Percentiles rank a stretch among this genome's conserved stretches.
Evolutionary conservation across 2,797 vertebrate genomes (phyloP).

Genomic region (Sebastes dallii): DNA sequence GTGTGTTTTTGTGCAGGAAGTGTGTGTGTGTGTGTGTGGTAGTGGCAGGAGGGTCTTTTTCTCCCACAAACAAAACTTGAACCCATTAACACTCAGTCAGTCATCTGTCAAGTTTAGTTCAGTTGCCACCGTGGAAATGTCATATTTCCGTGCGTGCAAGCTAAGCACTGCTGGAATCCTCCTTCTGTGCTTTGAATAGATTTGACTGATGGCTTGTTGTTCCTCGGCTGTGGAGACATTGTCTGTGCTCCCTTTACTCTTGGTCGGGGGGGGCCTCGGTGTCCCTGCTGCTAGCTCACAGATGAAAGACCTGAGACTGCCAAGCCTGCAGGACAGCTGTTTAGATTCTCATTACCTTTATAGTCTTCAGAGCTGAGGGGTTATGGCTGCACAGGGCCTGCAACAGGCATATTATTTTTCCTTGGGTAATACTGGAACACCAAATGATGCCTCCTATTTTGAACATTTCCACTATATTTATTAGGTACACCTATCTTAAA

Average conservation of each 20-base stretch:
- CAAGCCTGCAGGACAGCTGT: slow-evolving; percentile 41
- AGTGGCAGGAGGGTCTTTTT: not conserved
- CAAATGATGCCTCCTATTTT: not conserved
- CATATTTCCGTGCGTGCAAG: slow-evolving; percentile 39
- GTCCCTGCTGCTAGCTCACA: slow-evolving; percentile 5
- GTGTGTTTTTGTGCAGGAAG: slow-evolving; percentile 9
- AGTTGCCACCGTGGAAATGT: slow-evolving; percentile 6
- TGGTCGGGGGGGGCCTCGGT: not conserved
- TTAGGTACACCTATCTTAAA: not conserved
- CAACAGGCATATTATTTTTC: not conserved
- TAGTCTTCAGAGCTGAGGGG: not conserved
- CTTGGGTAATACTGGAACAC: not conserved
- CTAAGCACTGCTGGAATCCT: slow-evolving; percentile 30
- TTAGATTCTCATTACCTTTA: slow-evolving; percentile 35
- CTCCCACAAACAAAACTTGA: slow-evolving; percentile 26
- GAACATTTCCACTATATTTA: not conserved
- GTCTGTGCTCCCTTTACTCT: slow-evolving; percentile 16
- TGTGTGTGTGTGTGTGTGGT: not conserved
- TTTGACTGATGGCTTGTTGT: slow-evolving; percentile 50
- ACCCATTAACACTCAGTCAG: slow-evolving; percentile 17
- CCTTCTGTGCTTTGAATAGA: slow-evolving; percentile 53
- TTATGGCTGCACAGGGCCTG: not conserved
- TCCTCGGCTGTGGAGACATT: slow-evolving; percentile 16
- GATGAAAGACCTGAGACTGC: slow-evolving; percentile 35
- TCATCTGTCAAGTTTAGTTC: slow-evolving; percentile 36